These are phyloP conservation scores for Tachycineta bicolor DNA, from an alignment of 2,113 vertebrate genomes.

Conservation along the genomic window DNA sequence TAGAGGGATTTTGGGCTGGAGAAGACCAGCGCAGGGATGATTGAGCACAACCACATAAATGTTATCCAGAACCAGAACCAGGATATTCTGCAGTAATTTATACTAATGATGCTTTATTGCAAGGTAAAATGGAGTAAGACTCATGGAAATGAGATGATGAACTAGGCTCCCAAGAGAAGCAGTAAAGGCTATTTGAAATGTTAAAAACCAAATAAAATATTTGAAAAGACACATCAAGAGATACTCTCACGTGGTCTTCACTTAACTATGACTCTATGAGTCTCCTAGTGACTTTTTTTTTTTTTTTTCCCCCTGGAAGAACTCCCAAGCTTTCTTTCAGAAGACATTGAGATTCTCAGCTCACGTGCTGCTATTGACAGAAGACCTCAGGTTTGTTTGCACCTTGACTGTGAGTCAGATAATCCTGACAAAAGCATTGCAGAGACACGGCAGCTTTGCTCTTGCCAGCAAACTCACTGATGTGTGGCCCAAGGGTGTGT, in stretches of 20 bases:
- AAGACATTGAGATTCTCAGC: conserved; percentile 34
- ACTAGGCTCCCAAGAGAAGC: neutral
- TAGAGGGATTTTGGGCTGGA: neutral
- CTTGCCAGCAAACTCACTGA: neutral
- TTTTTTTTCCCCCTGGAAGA: neutral
- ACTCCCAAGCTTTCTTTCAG: conserved; percentile 18
- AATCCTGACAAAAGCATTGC: conserved; percentile 55
- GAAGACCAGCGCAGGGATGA: neutral
- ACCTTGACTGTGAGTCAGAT: conserved; percentile 45
- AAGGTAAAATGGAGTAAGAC: neutral
- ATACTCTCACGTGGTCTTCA: neutral
- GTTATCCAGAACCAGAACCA: neutral
- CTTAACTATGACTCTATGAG: neutral
- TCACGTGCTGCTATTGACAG: conserved; percentile 22
- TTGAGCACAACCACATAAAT: neutral
- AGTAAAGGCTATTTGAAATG: neutral
- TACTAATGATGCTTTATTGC: neutral
- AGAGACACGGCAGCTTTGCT: conserved; percentile 1
- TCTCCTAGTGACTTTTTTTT: neutral
- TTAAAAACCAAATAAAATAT: neutral
- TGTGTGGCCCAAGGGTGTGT: conserved; percentile 7
- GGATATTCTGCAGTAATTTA: neutral
- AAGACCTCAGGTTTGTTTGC: conserved; percentile 46
- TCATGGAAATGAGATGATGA: neutral
- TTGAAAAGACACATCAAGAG: neutral